phyloP scores from a whole-genome alignment of 2,888 invertebrate species.

The Quadroppia sp. region DNA sequence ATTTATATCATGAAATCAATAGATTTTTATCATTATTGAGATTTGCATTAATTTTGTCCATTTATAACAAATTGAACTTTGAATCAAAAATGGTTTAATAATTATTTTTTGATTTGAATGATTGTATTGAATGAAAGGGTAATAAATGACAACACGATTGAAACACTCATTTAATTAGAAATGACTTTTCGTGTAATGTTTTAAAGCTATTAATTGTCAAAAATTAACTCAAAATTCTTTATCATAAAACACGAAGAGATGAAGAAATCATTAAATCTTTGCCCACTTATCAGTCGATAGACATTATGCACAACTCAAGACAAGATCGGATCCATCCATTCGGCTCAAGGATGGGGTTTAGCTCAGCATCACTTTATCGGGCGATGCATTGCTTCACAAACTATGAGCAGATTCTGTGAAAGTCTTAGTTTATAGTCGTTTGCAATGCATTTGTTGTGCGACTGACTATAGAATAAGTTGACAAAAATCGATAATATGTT shows the following conservation, averaged over 20 bases:
- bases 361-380: background rate
- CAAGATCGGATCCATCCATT: constrained; percentile 30
- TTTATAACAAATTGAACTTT: no score
- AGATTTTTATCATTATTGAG: background rate
- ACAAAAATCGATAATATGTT: constrained; percentile 27
- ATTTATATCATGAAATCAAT: constrained; percentile 3
- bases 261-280: constrained; percentile 11
- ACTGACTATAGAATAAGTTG: constrained; percentile 8
- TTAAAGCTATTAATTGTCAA: background rate
- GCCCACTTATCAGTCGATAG: constrained; percentile 7
- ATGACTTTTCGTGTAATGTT: background rate
- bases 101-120: background rate
- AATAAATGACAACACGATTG: background rate
- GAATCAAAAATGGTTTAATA: no score
- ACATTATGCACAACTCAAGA: constrained; percentile 35
- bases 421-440: constrained; percentile 10
- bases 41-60: no score
- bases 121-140: background rate
- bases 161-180: background rate
- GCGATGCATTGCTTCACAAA: background rate
- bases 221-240: background rate
- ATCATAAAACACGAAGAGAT: background rate
- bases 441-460: background rate
- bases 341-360: background rate
- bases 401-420: background rate